Evolutionary conservation across 1,140 invertebrate species (phyloP).

Genomic region (Leptopilina clavipes): DNA sequence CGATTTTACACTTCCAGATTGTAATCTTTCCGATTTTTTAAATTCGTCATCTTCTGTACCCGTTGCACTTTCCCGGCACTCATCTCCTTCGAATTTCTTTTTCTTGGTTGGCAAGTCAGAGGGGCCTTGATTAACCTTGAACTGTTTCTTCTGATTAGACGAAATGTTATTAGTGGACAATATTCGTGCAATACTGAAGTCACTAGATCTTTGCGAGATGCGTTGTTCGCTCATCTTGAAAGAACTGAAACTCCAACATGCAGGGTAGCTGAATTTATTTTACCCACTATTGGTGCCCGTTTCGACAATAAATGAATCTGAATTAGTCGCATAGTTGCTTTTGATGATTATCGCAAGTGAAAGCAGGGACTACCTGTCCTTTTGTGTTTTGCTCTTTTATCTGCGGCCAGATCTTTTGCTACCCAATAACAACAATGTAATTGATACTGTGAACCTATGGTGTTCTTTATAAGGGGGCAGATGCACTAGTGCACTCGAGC

Average conservation of each 20-base stretch:
- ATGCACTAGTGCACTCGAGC: constrained; percentile 64
- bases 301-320: constrained; percentile 58
- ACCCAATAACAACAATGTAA: constrained; percentile 74
- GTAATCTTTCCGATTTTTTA: constrained; percentile 75
- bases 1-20: constrained; percentile 20
- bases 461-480: constrained; percentile 63
- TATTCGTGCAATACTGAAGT: constrained; percentile 70
- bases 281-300: constrained; percentile 53
- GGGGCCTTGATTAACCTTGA: neutral
- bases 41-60: constrained; percentile 72
- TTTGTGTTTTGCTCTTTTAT: constrained; percentile 71
- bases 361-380: constrained; percentile 54
- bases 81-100: neutral
- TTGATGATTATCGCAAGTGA: constrained; percentile 69
- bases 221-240: constrained; percentile 62
- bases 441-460: constrained; percentile 64
- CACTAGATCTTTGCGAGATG: constrained; percentile 52
- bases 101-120: neutral
- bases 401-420: constrained; percentile 64
- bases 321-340: constrained; percentile 73
- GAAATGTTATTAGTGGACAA: constrained; percentile 56
- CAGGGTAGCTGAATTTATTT: constrained; percentile 47
- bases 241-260: constrained; percentile 51
- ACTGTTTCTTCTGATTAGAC: neutral
- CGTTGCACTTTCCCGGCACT: no score